phyloP scores from a whole-genome alignment of 2,888 invertebrate species.

The Selenia dentaria region DNA sequence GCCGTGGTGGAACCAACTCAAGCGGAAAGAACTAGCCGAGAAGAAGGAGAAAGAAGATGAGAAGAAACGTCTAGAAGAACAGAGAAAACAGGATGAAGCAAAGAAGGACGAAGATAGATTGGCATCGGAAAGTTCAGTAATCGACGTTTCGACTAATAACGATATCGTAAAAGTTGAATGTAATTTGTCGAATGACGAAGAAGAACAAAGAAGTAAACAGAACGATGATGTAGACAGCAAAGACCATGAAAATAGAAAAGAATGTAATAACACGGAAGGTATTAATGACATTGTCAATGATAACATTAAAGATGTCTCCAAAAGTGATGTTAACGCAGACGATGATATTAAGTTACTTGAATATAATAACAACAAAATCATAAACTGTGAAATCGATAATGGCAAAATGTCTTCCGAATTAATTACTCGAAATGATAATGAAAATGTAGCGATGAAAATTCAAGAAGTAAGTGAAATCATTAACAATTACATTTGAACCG shows the following conservation, averaged over 20 bases:
- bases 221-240: neutral
- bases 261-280: neutral
- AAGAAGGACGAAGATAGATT: conserved; percentile 1
- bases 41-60: conserved; percentile 52
- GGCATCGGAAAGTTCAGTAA: neutral
- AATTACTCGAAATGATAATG: neutral
- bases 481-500: neutral
- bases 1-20: conserved; percentile 76
- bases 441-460: conserved; percentile 4
- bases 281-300: neutral
- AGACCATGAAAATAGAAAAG: neutral
- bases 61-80: conserved; percentile 27
- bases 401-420: conserved; percentile 2
- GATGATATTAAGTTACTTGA: neutral
- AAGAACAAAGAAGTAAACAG: neutral
- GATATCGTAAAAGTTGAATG: neutral
- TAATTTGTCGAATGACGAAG: neutral
- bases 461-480: neutral
- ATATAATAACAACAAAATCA: neutral
- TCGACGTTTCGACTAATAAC: neutral
- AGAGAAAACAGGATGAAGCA: conserved; percentile 13
- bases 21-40: conserved; percentile 64
- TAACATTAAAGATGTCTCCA: neutral
- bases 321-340: neutral
- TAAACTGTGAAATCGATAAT: neutral